phyloP scores from a whole-genome alignment of 2,888 invertebrate species.

The Hypercompe scribonia region DNA sequence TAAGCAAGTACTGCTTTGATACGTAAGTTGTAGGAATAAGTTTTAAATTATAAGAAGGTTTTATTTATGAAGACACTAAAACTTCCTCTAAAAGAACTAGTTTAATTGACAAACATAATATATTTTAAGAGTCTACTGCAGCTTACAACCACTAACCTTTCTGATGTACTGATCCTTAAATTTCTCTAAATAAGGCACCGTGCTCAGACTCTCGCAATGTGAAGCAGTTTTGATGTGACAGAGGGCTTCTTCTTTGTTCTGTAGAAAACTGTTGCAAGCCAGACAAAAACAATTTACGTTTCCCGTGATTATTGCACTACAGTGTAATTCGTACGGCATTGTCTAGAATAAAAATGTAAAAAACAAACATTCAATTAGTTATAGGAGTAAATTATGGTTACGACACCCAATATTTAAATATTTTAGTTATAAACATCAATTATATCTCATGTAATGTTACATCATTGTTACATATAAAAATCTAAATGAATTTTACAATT shows the following conservation, averaged over 20 bases:
- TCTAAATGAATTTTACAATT: no score
- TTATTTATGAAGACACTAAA: background rate
- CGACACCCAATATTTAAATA: no score
- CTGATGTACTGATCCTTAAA: slow-evolving; percentile 60
- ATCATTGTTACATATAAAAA: no score
- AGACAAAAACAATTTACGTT: slow-evolving; percentile 60
- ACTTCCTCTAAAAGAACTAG: background rate
- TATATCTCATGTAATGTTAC: no score
- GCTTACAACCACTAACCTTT: slow-evolving; percentile 53
- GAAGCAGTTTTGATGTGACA: slow-evolving; percentile 35
- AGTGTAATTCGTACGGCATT: slow-evolving; percentile 40
- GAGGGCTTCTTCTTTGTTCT: slow-evolving; percentile 38
- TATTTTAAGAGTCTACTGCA: background rate
- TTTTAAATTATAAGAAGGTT: background rate
- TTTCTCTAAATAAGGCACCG: slow-evolving; percentile 51
- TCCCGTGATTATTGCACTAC: slow-evolving; percentile 59
- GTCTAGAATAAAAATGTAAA: background rate
- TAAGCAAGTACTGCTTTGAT: background rate
- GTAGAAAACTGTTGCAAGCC: slow-evolving; percentile 56
- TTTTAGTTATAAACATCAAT: no score
- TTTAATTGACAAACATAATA: background rate
- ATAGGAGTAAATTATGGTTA: no score
- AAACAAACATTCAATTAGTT: background rate
- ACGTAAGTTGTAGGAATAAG: background rate
- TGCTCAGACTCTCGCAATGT: slow-evolving; percentile 51